Percentiles rank a stretch among this genome's conserved stretches.
Evolutionary conservation across 2,888 invertebrate species (phyloP).

Genomic region (Stenurella melanura): DNA sequence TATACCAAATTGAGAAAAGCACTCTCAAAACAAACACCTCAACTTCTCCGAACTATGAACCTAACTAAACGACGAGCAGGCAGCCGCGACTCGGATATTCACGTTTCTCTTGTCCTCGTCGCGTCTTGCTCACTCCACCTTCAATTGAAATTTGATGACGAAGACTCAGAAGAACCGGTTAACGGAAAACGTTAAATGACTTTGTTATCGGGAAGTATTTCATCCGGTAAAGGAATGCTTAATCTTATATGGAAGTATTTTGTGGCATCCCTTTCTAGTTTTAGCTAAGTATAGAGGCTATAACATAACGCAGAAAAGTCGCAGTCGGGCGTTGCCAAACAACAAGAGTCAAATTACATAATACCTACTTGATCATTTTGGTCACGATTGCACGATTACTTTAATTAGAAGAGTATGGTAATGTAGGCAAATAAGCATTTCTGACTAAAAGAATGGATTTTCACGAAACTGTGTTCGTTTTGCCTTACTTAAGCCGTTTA

Average conservation of each 20-base stretch:
- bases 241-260: conserved; percentile 1
- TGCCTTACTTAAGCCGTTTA: too few relatives aligned
- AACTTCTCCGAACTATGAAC: conserved; percentile 49
- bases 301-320: too few relatives aligned
- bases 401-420: too few relatives aligned
- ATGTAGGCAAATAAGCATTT: too few relatives aligned
- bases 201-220: not conserved
- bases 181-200: conserved; percentile 38
- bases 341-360: too few relatives aligned
- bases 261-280: not conserved
- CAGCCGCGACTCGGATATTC: conserved; percentile 35
- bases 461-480: too few relatives aligned
- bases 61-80: conserved; percentile 40
- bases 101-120: conserved; percentile 30
- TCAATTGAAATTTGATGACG: conserved; percentile 53
- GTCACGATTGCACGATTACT: too few relatives aligned
- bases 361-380: too few relatives aligned
- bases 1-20: conserved; percentile 47
- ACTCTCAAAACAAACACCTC: conserved; percentile 45
- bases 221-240: not conserved
- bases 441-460: too few relatives aligned
- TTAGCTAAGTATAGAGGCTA: too few relatives aligned
- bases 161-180: conserved; percentile 53
- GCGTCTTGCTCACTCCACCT: conserved; percentile 46
- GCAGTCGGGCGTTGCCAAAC: too few relatives aligned